Evolutionary conservation across 2,113 vertebrate species (phyloP), one percentile per base, ranked within the genome.

Genomic region (Suricata suricatta): DNA sequence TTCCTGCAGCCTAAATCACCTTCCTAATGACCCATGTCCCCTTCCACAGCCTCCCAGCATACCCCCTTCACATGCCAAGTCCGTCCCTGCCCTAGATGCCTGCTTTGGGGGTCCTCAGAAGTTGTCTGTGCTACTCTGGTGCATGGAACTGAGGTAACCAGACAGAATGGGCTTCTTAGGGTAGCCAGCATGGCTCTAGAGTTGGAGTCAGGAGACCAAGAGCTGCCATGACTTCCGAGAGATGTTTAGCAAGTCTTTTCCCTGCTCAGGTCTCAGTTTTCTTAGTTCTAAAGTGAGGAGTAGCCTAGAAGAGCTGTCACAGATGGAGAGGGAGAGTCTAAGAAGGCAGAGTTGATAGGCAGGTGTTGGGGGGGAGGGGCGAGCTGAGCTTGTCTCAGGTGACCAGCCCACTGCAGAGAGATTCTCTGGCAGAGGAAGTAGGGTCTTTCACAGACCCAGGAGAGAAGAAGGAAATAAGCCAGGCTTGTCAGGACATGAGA

Each of bases 21-120:
- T 44, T 13, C 5, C 52, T 33, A 6, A 0, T 0, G n/a, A 21
- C 44, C 15, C 3, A 0, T 0, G 0, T 6, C 3, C 14, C n/a
- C 13, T 35, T 33, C 35, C 0, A 0, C n/a, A 16, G 16, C 47
- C 57, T 41, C 60, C 85, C 38, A 5, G 14, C 60, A 60, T 4
- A 3, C 0, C 27, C 15, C 12, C 25, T 38, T 31, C 31, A 15
- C 6, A 2, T 5, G 60, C 63, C 41, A 15, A 14, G 50, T 29
- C 72, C 85, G 74, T 82, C 84, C 47, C 82, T 1, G 66, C 29
- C 12, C 17, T 41, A 74, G 68, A 50, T 2, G 0, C 11, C 50
- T 15, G 15, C 54, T 72, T 23, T 25, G 35, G 72, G 52, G 84
- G 17, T 50, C 68, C 66, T 93, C 47, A 41, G 84, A 38, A 68